Conservation (phyloP, 2,888 invertebrate species). For the Drosophila subquinaria region DNA sequence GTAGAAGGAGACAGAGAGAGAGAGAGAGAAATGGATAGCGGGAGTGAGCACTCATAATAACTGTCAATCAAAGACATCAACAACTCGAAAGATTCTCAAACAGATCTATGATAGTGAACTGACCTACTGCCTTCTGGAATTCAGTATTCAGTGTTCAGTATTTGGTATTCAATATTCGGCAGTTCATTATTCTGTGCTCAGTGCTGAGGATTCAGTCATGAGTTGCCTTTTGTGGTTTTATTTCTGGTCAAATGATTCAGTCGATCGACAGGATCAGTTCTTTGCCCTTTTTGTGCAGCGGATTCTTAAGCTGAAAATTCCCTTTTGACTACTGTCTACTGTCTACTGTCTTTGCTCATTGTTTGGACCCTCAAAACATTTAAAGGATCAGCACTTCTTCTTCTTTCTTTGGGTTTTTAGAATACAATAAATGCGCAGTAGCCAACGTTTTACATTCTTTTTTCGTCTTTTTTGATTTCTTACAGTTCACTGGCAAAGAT, state of each 20-base stretch:
- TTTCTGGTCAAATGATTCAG: constrained; percentile 81
- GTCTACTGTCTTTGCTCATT: constrained; percentile 62
- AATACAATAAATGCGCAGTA: constrained; percentile 74
- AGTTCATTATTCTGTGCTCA: constrained; percentile 7
- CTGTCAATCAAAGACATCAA: constrained; percentile 76
- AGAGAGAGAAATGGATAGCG: constrained; percentile 1
- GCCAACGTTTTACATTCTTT: constrained; percentile 50
- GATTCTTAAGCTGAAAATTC: constrained; percentile 70
- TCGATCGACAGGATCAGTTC: constrained; percentile 69
- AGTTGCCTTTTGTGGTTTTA: constrained; percentile 75
- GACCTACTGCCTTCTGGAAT: constrained; percentile 65
- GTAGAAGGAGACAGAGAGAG: not conserved
- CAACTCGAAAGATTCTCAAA: constrained; percentile 52
- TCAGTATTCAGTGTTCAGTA: constrained; percentile 1
- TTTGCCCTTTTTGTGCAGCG: constrained; percentile 48
- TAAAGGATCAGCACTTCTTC: constrained; percentile 66
- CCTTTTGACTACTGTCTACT: constrained; percentile 72
- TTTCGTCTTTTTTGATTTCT: constrained; percentile 69
- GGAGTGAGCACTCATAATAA: constrained; percentile 36
- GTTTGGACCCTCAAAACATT: constrained; percentile 56
- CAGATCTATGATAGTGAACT: constrained; percentile 38
- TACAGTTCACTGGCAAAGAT: constrained; percentile 62
- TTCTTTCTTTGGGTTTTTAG: constrained; percentile 1
- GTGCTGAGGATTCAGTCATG: constrained; percentile 2
- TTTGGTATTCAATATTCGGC: constrained; percentile 2